Evolutionary conservation across 2,113 vertebrate species (phyloP), one percentile per base, ranked within the genome.

Genomic region (Calyptomena viridis): DNA sequence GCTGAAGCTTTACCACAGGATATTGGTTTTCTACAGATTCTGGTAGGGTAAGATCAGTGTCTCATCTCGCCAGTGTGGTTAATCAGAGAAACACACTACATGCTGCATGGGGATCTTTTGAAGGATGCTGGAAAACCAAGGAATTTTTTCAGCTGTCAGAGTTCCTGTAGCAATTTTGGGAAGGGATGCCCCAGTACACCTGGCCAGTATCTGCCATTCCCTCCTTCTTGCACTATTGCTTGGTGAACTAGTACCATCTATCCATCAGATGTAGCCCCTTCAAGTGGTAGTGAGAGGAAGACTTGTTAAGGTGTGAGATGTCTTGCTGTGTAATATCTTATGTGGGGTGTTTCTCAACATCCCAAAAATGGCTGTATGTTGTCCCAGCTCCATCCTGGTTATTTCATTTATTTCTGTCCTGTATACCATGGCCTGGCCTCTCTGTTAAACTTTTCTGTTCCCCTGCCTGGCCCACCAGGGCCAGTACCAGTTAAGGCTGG

Each of bases 1-100:
- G 71, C 78, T 87, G 73, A 79, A 89, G 82, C 68, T 95, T 96
- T 95, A 95, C 66, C 66, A 82, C 89, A 96, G 93, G 93, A 96
- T 97, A 95, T 95, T 95, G 42, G 59, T 96, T 96, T 96, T 87
- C 79, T 90, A 46, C 72, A 75, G 39, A 75, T 95, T 90, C 49
- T 92, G 81, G 53, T 27, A 72, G 60, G 37, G 72, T 88, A 93
- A 93, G 63, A 85, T 89, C 84, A 93, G 87, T 68, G 47, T 83
- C 74, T 93, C 35, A 18, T 94, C 75, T 62, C 88, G 81, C 87
- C 55, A 47, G 64, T 39, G 44, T 15, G 63, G 47, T 82, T 92
- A 94, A 95, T 74, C n/a, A 76, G 19, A 85, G 24, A 68, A 90
- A 68, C 37, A 72, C 5, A 39, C 52, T n/a, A 8, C 64, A 69